Percentiles rank a stretch among this genome's conserved stretches.
phyloP scores from a whole-genome alignment of 1,140 invertebrate genomes.

The Drosophila lini region DNA sequence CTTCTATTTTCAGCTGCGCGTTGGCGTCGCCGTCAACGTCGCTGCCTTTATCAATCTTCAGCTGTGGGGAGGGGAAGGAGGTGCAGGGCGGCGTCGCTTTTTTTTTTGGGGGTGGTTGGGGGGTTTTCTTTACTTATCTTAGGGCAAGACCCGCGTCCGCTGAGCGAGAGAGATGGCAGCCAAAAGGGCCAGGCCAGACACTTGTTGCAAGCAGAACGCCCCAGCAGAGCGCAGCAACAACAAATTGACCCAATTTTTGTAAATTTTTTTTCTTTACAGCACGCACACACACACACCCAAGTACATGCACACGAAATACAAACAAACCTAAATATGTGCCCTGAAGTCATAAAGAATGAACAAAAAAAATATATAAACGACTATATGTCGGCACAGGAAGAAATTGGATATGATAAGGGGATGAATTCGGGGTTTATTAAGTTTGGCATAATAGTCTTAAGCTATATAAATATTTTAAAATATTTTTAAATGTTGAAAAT shows the following conservation, averaged over 20 bases:
- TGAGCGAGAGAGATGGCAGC: slow-evolving; percentile 61
- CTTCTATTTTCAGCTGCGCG: slow-evolving; percentile 77
- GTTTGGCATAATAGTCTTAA: no score
- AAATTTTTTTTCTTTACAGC: slow-evolving; percentile 48
- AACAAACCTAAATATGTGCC: slow-evolving; percentile 71
- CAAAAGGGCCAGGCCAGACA: slow-evolving; percentile 60
- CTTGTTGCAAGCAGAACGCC: slow-evolving; percentile 74
- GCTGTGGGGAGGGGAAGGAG: background rate
- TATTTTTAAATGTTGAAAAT: background rate
- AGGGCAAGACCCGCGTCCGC: slow-evolving; percentile 76
- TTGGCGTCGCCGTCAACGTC: slow-evolving; percentile 61
- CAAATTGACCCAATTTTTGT: slow-evolving; percentile 76
- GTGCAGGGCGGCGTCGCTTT: slow-evolving; percentile 3
- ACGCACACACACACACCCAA: slow-evolving; percentile 25
- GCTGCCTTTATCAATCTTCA: slow-evolving; percentile 71
- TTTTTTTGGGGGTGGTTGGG: slow-evolving; percentile 16
- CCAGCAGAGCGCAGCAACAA: slow-evolving; percentile 54
- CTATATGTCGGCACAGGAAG: slow-evolving; percentile 2
- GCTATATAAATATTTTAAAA: background rate
- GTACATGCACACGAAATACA: slow-evolving; percentile 35
- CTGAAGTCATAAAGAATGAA: slow-evolving; percentile 66
- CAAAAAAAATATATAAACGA: slow-evolving; percentile 24
- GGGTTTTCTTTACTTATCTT: slow-evolving; percentile 66
- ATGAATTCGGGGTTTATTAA: background rate
- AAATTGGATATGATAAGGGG: background rate